phyloP scores from a whole-genome alignment of 2,888 invertebrate species.

The Elegia similella region DNA sequence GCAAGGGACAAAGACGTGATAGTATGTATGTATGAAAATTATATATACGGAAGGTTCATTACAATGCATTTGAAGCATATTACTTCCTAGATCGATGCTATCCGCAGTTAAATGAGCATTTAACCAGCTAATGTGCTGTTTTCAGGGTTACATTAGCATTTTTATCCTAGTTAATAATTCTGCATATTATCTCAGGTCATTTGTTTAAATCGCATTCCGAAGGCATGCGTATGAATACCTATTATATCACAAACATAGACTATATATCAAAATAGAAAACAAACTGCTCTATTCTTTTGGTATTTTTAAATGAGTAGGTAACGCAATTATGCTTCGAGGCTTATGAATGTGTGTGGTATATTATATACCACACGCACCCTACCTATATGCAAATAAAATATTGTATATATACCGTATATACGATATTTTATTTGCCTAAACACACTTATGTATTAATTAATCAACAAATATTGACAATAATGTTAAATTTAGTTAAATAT shows the following conservation, averaged over 20 bases:
- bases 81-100: not conserved
- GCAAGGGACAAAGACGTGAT: no score
- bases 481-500: no score
- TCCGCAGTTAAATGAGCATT: constrained; percentile 13
- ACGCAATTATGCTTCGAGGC: no score
- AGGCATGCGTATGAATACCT: constrained; percentile 1
- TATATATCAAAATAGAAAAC: not conserved
- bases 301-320: no score
- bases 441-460: no score
- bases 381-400: no score
- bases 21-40: not conserved
- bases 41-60: not conserved
- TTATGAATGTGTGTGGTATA: no score
- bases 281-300: not conserved
- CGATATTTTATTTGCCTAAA: no score
- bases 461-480: no score
- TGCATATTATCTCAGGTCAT: not conserved
- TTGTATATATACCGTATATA: no score
- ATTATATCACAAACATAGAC: not conserved
- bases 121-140: constrained; percentile 12
- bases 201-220: not conserved
- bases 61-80: not conserved
- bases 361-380: no score
- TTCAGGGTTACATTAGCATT: not conserved
- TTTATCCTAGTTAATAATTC: not conserved